A percentile compares a stretch with the other conserved stretches of the same genome.
phyloP scores from a whole-genome alignment of 2,888 invertebrate genomes.

The Sympetrum striolatum region DNA sequence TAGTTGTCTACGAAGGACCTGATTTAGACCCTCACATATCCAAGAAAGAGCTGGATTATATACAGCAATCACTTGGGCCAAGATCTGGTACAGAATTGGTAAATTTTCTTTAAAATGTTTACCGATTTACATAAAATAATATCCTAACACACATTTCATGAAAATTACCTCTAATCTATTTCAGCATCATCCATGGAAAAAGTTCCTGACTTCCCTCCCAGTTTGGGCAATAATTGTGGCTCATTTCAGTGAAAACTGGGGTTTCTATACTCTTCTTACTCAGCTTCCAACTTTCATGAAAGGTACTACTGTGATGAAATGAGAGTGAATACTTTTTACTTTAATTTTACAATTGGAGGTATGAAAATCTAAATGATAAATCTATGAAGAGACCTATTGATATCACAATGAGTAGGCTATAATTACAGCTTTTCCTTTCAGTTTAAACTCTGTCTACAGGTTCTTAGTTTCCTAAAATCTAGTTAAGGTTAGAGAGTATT shows the following conservation, averaged over 20 bases:
- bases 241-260: constrained; percentile 90
- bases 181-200: constrained; percentile 73
- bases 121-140: not conserved
- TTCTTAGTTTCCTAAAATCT: too few species aligned
- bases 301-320: constrained; percentile 63
- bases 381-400: too few species aligned
- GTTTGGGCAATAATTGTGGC: constrained; percentile 85
- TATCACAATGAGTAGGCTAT: too few species aligned
- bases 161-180: not conserved
- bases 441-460: too few species aligned
- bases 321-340: not conserved
- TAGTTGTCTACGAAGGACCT: constrained; percentile 75
- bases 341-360: too few species aligned
- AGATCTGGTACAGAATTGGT: not conserved
- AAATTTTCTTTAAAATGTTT: not conserved
- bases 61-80: constrained; percentile 63
- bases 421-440: too few species aligned
- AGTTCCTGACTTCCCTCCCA: constrained; percentile 75
- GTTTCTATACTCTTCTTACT: constrained; percentile 84
- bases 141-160: not conserved
- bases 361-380: too few species aligned
- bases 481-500: too few species aligned
- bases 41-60: constrained; percentile 75
- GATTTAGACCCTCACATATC: constrained; percentile 77
- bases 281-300: constrained; percentile 84